A percentile compares a stretch with the other conserved stretches of the same genome.
phyloP scores from a whole-genome alignment of 2,797 vertebrate species.

The Adrianichthys oophorus region DNA sequence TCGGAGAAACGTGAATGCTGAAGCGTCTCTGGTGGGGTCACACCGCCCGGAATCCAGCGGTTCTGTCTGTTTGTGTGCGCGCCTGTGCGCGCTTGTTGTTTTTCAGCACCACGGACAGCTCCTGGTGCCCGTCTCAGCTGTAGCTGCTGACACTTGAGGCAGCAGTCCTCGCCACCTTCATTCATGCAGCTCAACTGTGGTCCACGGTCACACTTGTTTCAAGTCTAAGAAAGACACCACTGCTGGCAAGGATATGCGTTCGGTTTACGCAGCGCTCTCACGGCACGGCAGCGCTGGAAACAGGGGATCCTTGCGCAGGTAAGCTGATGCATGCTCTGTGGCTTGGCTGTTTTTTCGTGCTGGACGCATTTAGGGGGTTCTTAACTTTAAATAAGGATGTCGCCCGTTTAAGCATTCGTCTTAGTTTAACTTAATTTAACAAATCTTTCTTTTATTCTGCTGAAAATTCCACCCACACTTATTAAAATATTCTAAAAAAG shows the following conservation, averaged over 20 bases:
- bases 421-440: constrained; percentile 1
- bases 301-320: constrained; percentile 59
- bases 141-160: constrained; percentile 57
- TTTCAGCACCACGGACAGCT: constrained; percentile 78
- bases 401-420: background rate
- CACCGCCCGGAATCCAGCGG: constrained; percentile 47
- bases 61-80: constrained; percentile 8
- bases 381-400: constrained; percentile 25
- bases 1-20: constrained; percentile 39
- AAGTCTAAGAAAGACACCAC: constrained; percentile 1
- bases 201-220: constrained; percentile 12
- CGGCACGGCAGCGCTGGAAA: constrained; percentile 48
- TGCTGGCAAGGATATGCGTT: constrained; percentile 46
- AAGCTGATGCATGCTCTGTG: constrained; percentile 32
- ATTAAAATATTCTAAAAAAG: background rate
- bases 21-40: constrained; percentile 29
- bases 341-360: background rate
- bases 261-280: constrained; percentile 10
- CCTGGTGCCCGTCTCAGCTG: constrained; percentile 45
- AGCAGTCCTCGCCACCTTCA: constrained; percentile 19
- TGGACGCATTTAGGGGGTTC: background rate
- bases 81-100: constrained; percentile 7
- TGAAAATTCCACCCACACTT: background rate
- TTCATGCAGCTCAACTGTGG: constrained; percentile 12
- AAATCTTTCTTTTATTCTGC: background rate